Evolutionary conservation across 2,888 invertebrate species (phyloP).

Genomic region (Argynnis bischoffii): DNA sequence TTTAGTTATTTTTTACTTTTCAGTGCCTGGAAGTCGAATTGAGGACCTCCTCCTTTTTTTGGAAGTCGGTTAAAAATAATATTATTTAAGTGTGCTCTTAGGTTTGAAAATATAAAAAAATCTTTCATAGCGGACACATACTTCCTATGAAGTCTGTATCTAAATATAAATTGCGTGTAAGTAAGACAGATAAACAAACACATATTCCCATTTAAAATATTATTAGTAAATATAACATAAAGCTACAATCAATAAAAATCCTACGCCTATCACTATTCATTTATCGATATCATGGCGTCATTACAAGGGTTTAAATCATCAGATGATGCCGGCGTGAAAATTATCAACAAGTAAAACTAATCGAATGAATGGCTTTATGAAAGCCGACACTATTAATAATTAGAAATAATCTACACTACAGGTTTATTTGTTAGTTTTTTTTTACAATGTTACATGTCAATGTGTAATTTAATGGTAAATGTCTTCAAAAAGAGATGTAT

Average conservation of each 20-base stretch:
- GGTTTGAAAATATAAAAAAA: no score
- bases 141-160: no score
- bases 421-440: not conserved
- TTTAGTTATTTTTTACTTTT: no score
- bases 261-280: constrained; percentile 16
- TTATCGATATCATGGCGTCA: constrained; percentile 29
- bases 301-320: constrained; percentile 6
- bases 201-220: not conserved
- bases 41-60: no score
- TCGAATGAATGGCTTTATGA: constrained; percentile 39
- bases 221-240: not conserved
- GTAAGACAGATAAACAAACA: no score
- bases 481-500: no score
- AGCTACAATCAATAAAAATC: constrained; percentile 18
- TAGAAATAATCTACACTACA: constrained; percentile 11
- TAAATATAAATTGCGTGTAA: no score
- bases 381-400: constrained; percentile 21
- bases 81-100: no score
- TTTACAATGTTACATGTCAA: not conserved
- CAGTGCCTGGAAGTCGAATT: no score
- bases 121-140: no score
- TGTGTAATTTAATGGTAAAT: not conserved
- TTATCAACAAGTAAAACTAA: constrained; percentile 42
- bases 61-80: no score
- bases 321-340: constrained; percentile 42